Percentiles rank a stretch among this genome's conserved stretches.
Conservation (phyloP, 2,888 invertebrate species). For the Conchocele bisecta region DNA sequence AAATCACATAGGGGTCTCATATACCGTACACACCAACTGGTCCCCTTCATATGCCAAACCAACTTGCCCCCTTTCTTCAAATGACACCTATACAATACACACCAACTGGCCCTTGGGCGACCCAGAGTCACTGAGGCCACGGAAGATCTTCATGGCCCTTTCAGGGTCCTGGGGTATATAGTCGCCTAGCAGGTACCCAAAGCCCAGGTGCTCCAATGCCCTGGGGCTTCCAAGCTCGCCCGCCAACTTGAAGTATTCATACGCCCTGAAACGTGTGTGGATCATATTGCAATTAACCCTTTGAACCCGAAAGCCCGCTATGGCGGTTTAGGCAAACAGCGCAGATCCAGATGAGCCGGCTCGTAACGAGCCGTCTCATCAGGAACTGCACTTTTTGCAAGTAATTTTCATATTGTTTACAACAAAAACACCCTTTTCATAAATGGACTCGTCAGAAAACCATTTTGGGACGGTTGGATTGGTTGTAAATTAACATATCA, state of each 20-base stretch:
- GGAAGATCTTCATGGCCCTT: slow-evolving; percentile 90
- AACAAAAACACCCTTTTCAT: too few species aligned
- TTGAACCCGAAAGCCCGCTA: background rate
- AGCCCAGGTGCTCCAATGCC: slow-evolving; percentile 93
- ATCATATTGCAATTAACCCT: background rate
- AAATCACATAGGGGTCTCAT: too few species aligned
- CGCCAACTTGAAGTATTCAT: slow-evolving; percentile 90
- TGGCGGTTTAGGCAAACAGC: too few species aligned
- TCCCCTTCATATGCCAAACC: background rate
- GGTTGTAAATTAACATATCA: too few species aligned
- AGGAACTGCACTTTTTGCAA: too few species aligned
- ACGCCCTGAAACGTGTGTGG: slow-evolving; percentile 85
- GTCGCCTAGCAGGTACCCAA: slow-evolving; percentile 94
- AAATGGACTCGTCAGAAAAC: too few species aligned
- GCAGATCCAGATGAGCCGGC: too few species aligned
- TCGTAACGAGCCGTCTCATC: too few species aligned
- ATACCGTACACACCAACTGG: background rate
- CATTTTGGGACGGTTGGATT: too few species aligned
- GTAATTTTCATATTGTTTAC: too few species aligned
- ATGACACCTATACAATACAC: slow-evolving; percentile 68
- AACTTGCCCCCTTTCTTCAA: background rate
- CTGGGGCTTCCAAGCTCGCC: slow-evolving; percentile 91
- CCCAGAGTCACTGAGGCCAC: slow-evolving; percentile 89
- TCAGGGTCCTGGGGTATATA: slow-evolving; percentile 90
- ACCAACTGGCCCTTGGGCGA: slow-evolving; percentile 95